phyloP scores from a whole-genome alignment of 2,888 invertebrate genomes.

The Melangyna quadrimaculata region DNA sequence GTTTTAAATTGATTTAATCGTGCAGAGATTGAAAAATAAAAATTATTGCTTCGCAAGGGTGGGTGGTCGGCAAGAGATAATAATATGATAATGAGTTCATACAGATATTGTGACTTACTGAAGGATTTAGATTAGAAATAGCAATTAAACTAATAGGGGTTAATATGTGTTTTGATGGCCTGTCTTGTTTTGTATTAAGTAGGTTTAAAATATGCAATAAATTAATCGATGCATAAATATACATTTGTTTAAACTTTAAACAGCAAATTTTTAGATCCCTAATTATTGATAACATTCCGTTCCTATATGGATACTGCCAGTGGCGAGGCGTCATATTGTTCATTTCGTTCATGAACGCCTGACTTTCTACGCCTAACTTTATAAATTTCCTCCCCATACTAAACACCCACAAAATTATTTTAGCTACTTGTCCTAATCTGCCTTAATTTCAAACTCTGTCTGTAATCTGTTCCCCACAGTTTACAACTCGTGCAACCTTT shows the following conservation, averaged over 20 bases:
- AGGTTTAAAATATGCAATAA: not conserved
- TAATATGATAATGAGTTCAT: constrained; percentile 26
- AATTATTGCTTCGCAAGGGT: not conserved
- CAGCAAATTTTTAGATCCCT: not conserved
- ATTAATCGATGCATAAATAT: not conserved
- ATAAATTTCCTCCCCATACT: too few relatives aligned
- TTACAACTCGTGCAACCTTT: too few relatives aligned
- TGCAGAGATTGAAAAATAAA: constrained; percentile 26
- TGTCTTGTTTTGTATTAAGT: constrained; percentile 12
- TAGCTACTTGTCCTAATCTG: too few relatives aligned
- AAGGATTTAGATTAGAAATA: constrained; percentile 16
- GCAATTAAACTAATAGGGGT: constrained; percentile 44
- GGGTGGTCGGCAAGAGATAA: constrained; percentile 37
- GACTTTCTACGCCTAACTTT: too few relatives aligned
- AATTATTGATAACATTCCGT: not conserved
- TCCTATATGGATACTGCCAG: too few relatives aligned
- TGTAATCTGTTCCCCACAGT: too few relatives aligned
- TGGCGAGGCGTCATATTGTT: too few relatives aligned
- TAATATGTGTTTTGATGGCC: constrained; percentile 25
- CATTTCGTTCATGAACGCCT: too few relatives aligned
- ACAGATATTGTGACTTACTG: constrained; percentile 16
- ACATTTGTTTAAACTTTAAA: not conserved
- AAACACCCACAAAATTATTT: too few relatives aligned
- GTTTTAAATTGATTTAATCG: constrained; percentile 34
- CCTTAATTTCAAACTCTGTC: too few relatives aligned